Base-by-base conservation (phyloP, 2,888 invertebrate genomes). In the Syrphus vitripennis region DNA sequence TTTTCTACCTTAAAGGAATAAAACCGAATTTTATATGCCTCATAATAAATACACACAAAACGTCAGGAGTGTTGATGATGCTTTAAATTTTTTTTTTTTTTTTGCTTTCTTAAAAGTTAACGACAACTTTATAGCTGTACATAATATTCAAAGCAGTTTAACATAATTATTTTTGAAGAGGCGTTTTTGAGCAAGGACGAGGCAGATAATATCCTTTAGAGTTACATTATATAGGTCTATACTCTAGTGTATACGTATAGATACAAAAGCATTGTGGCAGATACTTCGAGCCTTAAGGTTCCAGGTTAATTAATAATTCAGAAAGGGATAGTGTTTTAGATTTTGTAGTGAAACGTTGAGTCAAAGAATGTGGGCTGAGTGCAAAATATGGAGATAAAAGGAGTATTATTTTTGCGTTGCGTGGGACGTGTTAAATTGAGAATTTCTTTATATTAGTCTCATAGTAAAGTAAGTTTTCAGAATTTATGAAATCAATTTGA, bases 391-490 rank as follows among this genome's bases (percentile, higher is more conserved):
- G 12, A 21, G 21, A 48, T 48, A 48, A 21, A 21, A 4, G 12
- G 9, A 21, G 19, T n/a, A n/a, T n/a, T n/a, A n/a, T 48, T 48
- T 21, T 12, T 12, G 4, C 9, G 10, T 24, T 24, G 2, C 5
- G 5, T 21, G 48, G n/a, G 12, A 21, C 21, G 21, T 19, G 48
- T 5, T 12, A 0, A 48, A 48, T 21, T 1, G 48, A 14, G 16
- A n/a, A 59, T 31, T 67, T 29, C 59, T 67, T 78, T 78, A 53
- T 45, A 74, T 45, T 74, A 48, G n/a, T n/a, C n/a, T n/a, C n/a
- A n/a, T n/a, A n/a, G n/a, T n/a, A n/a, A n/a, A n/a, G n/a, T n/a
- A n/a, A n/a, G n/a, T n/a, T n/a, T n/a, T n/a, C n/a, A n/a, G n/a
- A n/a, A n/a, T n/a, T n/a, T n/a, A n/a, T n/a, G n/a, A n/a, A n/a